Evolutionary conservation across 2,888 invertebrate species (phyloP), one percentile per base, ranked within the genome.

Genomic region (Zonitis immaculata): DNA sequence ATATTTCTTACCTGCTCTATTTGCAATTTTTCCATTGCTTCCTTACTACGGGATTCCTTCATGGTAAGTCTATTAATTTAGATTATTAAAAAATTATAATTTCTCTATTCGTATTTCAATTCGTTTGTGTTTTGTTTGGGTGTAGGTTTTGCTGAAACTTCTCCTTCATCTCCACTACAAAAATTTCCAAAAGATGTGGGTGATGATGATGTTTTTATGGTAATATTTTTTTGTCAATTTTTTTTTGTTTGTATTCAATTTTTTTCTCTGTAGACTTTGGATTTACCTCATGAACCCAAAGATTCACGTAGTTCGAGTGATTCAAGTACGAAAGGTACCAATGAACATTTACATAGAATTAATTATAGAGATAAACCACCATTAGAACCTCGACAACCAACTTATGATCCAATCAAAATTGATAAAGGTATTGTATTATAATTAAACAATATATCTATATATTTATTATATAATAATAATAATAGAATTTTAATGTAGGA

Each of bases 191-290:
- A 82, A 82, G 89, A 90, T 69, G 88, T 88, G 59, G 91, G 91
- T 60, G 95, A 95, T 74, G 94, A 95, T 73, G 93, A 95, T 74
- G 94, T 95, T 66, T 95, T 95, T 78, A 93, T 94, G 91, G 94
- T 94, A 55, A 80, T 49, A 27, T 7, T 35, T 28, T 18, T 39
- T 51, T 46, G 42, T 49, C 12, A 26, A 28, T 46, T 44, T 56
- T 20, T 26, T 26, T n/a, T 30, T 51, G 11, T 42, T 12, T 32
- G 22, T 30, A 22, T 44, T 44, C n/a, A 25, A 16, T 20, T 26
- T 32, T 14, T 26, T 8, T 26, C 5, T 14, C 14, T 26, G 16
- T 16, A 94, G 94, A 90, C 93, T 64, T 80, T 95, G 69, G 90
- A 95, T 77, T 83, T 95, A 69, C 89, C 89, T 55, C 83, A 87